Evolutionary conservation across 2,888 invertebrate species (phyloP).

Genomic region (Tryphoninae sp.): DNA sequence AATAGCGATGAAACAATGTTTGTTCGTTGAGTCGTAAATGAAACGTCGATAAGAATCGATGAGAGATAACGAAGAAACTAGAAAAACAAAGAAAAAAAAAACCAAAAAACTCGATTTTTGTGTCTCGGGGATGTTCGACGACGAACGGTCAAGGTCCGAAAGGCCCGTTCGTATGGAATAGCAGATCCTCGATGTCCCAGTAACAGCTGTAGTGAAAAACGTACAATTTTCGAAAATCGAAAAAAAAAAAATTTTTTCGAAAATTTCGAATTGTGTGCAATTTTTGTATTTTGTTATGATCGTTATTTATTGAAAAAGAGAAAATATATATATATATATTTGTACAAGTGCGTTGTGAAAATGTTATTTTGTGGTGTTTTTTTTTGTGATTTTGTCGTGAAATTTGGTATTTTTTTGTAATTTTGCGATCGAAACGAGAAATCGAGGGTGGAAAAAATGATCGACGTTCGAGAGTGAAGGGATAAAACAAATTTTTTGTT

Average conservation of each 20-base stretch:
- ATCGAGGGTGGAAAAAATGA: conserved; percentile 19
- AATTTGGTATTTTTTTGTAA: background rate
- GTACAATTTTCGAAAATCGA: background rate
- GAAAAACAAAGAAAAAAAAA: background rate
- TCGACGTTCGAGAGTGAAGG: conserved; percentile 13
- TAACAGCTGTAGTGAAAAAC: background rate
- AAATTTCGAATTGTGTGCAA: background rate
- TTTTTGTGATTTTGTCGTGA: conserved; percentile 14
- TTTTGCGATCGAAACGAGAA: conserved; percentile 2
- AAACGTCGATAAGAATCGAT: background rate
- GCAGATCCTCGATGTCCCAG: background rate
- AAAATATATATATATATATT: background rate
- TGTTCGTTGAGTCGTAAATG: background rate
- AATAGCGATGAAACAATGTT: background rate
- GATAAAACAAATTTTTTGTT: background rate
- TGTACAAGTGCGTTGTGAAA: background rate
- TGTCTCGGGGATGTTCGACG: background rate
- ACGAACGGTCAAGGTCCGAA: background rate
- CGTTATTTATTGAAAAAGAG: background rate
- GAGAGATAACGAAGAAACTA: background rate
- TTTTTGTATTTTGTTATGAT: background rate
- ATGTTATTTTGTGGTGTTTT: conserved; percentile 28
- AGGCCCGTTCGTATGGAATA: background rate
- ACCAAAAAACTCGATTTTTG: background rate
- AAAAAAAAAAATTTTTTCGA: conserved; percentile 6